Evolutionary conservation across 2,888 invertebrate genomes (phyloP), one percentile per base, ranked within the genome.

Genomic region (Ochropleura leucogaster): DNA sequence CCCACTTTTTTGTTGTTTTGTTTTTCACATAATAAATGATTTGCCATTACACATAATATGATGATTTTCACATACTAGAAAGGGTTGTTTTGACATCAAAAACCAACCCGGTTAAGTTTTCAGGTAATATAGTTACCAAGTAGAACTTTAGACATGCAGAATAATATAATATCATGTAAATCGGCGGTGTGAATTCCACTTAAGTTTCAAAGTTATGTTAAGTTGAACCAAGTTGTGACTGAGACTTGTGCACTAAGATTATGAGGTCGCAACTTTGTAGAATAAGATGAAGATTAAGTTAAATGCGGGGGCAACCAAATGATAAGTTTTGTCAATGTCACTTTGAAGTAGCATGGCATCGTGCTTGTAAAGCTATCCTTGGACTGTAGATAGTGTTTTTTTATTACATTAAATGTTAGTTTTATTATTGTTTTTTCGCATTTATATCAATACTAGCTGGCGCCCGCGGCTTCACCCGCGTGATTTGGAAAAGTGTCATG

Each of bases 201-300:
- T 51, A 69, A 53, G 66, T 70, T 80, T 49, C 71, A 44, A 77
- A 82, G 71, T 68, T 77, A 71, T 82, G 79, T 30, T 70, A 77
- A 81, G 77, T 67, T 75, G 1, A 42, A 63, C 46, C 68, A 79
- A 81, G 76, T 79, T 80, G 55, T 66, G 62, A 65, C 59, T 60
- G 14, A 20, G 55, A 71, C 80, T 77, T 80, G 51, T 63, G 67
- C 67, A 55, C 60, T 60, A 7, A 51, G 69, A 82, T 62, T 77
- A 77, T 60, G 64, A 57, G 18, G 63, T 66, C 40, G 7, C 18
- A 51, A 70, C 62, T 74, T 75, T 18, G 51, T n/a, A 7, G 49
- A 16, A 12, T 68, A 53, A 66, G 44, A 51, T 60, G 6, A 30
- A 62, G 46, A 65, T 40, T 49, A 77, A 65, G 40, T 70, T 77